These are phyloP conservation scores for Onychorhynchus coronatus DNA, from an alignment of 2,113 vertebrate genomes.

Conservation along the genomic window DNA sequence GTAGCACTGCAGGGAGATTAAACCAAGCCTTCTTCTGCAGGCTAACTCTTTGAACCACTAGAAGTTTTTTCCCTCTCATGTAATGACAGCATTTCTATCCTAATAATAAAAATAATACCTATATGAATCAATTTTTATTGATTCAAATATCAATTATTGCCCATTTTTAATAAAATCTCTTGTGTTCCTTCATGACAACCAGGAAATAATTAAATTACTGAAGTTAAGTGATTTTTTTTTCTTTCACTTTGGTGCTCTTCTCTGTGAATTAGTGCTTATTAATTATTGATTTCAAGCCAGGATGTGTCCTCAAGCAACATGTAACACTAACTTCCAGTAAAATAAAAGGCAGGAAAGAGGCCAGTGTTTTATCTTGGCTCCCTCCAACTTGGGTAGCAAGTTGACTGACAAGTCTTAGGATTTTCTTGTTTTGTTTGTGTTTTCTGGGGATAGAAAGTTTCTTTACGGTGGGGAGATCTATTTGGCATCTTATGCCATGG, in stretches of 20 bases:
- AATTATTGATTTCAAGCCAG: neutral
- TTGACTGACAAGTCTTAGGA: neutral
- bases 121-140: neutral
- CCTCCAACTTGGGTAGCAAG: neutral
- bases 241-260: neutral
- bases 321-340: neutral
- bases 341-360: neutral
- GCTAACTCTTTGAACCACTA: neutral
- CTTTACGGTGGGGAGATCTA: neutral
- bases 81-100: neutral
- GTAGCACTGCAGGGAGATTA: neutral
- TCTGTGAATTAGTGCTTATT: neutral
- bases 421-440: neutral
- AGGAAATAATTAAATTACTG: conserved; percentile 9
- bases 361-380: neutral
- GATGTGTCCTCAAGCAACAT: neutral
- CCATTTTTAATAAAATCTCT: conserved; percentile 36
- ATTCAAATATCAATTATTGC: neutral
- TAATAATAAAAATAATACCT: neutral
- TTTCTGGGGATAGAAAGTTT: neutral
- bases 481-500: neutral
- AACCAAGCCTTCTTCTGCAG: neutral
- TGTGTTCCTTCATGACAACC: conserved; percentile 40
- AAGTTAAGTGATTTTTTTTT: neutral
- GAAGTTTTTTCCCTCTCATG: neutral